phyloP scores from a whole-genome alignment of 2,797 vertebrate genomes.

The Sylvilagus floridanus region DNA sequence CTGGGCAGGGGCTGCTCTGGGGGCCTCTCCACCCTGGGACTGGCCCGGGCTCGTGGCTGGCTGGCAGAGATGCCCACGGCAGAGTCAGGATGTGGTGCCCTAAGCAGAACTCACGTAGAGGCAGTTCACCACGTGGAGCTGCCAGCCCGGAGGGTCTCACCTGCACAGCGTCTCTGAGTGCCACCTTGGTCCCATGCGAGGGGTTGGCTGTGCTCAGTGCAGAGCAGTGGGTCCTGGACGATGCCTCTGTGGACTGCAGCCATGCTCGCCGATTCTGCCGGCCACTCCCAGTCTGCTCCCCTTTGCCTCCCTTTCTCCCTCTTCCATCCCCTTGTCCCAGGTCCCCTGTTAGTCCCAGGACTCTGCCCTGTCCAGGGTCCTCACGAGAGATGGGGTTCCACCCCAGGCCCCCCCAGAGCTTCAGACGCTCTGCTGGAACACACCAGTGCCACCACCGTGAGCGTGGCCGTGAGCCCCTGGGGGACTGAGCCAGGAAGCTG shows the following conservation, averaged over 20 bases:
- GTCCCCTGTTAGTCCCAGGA: background rate
- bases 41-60: background rate
- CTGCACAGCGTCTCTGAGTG: background rate
- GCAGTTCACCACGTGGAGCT: background rate
- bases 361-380: background rate
- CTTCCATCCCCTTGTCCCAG: no score
- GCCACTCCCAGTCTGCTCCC: background rate
- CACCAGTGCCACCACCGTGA: background rate
- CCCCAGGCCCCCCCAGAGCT: background rate
- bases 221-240: background rate
- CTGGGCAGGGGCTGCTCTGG: conserved; percentile 61
- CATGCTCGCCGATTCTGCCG: background rate
- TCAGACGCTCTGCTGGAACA: background rate
- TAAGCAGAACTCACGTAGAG: background rate
- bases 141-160: background rate
- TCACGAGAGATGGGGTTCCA: background rate
- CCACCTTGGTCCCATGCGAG: background rate
- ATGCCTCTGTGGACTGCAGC: background rate
- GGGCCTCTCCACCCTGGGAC: background rate
- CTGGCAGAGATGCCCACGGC: background rate
- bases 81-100: background rate
- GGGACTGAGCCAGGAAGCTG: background rate
- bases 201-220: background rate
- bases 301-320: background rate
- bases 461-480: background rate